Conservation (phyloP, 2,113 vertebrate species). For the Phyllopteryx taeniolatus region DNA sequence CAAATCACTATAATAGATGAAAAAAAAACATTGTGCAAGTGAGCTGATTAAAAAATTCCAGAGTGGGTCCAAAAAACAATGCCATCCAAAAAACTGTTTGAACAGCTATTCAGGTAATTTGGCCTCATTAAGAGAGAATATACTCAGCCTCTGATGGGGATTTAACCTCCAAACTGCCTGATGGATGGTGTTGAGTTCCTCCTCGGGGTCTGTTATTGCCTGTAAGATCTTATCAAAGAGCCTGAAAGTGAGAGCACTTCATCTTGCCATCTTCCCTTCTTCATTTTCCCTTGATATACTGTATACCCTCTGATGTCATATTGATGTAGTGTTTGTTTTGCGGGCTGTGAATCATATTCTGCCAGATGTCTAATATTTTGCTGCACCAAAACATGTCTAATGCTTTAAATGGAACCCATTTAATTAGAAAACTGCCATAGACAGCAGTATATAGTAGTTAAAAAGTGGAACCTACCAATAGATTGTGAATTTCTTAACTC, state of each 20-base stretch:
- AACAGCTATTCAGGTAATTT: not conserved
- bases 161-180: not conserved
- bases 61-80: not conserved
- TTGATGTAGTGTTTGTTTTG: constrained; percentile 15
- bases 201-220: constrained; percentile 16
- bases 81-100: not conserved
- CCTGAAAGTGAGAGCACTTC: not conserved
- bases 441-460: not conserved
- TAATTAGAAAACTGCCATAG: not conserved
- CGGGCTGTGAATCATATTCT: constrained; percentile 14
- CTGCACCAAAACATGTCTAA: not conserved
- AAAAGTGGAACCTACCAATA: not conserved
- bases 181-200: not conserved
- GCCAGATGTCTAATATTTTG: not conserved
- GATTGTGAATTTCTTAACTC: not conserved
- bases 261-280: constrained; percentile 12
- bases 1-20: not conserved
- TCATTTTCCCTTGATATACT: constrained; percentile 23
- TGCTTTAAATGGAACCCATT: not conserved
- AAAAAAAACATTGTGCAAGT: not conserved
- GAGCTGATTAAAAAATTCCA: not conserved
- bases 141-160: not conserved
- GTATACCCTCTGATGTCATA: constrained; percentile 35
- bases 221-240: constrained; percentile 21
- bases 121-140: not conserved